Evolutionary conservation across 2,888 invertebrate species (phyloP).

Genomic region (Drosophila paranaensis): DNA sequence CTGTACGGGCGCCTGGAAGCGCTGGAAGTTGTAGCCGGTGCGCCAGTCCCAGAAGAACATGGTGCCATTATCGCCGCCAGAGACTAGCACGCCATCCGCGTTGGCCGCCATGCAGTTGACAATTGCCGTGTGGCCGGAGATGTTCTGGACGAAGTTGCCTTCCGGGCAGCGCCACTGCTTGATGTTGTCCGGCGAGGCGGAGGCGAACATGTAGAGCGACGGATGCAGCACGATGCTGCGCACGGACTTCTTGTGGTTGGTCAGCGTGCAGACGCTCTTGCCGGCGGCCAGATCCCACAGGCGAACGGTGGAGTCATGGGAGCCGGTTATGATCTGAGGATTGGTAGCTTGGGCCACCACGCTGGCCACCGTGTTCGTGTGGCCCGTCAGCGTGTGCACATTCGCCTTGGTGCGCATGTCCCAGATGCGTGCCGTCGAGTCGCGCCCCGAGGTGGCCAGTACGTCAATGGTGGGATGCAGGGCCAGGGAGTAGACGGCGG

Average conservation of each 20-base stretch:
- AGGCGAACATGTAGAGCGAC: constrained; percentile 95
- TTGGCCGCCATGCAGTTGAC: constrained; percentile 98
- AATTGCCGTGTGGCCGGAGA: constrained; percentile 98
- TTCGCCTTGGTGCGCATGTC: constrained; percentile 99
- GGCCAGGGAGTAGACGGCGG: constrained; percentile 96
- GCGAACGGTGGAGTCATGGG: constrained; percentile 98
- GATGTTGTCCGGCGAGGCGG: constrained; percentile 99
- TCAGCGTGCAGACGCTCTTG: constrained; percentile 95
- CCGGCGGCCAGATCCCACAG: constrained; percentile 99
- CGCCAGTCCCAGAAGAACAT: constrained; percentile 99
- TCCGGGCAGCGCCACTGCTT: constrained; percentile 99
- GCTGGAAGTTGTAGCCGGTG: constrained; percentile 99
- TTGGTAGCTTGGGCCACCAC: constrained; percentile 96
- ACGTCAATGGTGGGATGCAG: constrained; percentile 96
- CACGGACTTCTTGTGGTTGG: constrained; percentile 99
- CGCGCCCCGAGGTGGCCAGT: constrained; percentile 96
- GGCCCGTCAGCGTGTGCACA: constrained; percentile 97
- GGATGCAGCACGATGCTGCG: constrained; percentile 92
- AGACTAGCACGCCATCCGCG: constrained; percentile 97
- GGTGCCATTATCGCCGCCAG: constrained; percentile 99
- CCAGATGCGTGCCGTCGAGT: constrained; percentile 98
- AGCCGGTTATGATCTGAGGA: constrained; percentile 97
- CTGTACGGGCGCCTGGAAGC: constrained; percentile 96
- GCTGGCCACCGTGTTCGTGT: constrained; percentile 98
- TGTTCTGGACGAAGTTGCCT: constrained; percentile 98